Conservation (phyloP, 1,140 invertebrate species). For the Mizuhopecten yessoensis region DNA sequence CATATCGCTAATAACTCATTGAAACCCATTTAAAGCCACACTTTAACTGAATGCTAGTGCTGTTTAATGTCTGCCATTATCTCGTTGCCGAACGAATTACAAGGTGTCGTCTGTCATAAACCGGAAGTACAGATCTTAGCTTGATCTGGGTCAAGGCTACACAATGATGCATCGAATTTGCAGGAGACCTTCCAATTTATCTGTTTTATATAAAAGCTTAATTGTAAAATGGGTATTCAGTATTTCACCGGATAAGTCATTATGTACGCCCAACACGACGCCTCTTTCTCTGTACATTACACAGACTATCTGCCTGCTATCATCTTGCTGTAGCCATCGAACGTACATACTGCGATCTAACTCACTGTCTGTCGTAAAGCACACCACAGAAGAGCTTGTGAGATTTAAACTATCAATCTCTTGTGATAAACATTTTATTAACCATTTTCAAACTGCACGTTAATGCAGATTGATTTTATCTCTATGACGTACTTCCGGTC, state of each 20-base stretch:
- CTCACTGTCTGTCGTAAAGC: not conserved
- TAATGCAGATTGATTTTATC: slow-evolving; percentile 24
- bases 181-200: not conserved
- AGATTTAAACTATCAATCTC: slow-evolving; percentile 2
- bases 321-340: not conserved
- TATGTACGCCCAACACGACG: not conserved
- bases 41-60: too few relatives aligned
- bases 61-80: too few relatives aligned
- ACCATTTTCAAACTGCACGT: not conserved
- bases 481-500: slow-evolving; percentile 11
- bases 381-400: not conserved
- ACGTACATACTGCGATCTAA: not conserved
- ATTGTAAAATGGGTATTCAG: not conserved
- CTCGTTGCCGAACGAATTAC: too few relatives aligned
- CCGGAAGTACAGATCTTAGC: too few relatives aligned
- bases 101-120: too few relatives aligned
- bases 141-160: not conserved
- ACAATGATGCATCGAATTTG: too few relatives aligned
- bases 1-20: too few relatives aligned
- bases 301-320: not conserved
- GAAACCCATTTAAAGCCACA: too few relatives aligned
- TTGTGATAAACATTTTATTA: slow-evolving; percentile 17
- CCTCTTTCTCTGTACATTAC: not conserved
- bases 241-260: not conserved
- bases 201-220: not conserved